Conservation (phyloP, 2,113 vertebrate genomes). For the Acinonyx jubatus region DNA sequence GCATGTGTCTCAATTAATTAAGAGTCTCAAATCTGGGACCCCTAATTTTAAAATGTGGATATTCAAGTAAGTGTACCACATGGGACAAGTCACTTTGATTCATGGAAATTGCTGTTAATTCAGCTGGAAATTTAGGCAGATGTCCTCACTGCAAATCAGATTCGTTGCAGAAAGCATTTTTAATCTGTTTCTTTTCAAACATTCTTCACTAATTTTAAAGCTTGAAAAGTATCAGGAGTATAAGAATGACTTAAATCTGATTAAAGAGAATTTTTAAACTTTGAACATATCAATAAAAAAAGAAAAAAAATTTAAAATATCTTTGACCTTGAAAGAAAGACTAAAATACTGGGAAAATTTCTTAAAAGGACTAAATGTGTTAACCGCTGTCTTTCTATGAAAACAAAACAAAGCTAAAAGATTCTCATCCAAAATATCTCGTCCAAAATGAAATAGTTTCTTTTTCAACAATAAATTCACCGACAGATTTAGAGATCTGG, state of each 20-base stretch:
- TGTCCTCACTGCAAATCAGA: not conserved
- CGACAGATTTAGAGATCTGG: conserved; percentile 12
- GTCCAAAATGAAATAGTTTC: not conserved
- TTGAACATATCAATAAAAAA: not conserved
- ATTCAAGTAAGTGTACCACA: not conserved
- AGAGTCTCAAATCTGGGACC: not conserved
- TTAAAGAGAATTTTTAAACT: not conserved
- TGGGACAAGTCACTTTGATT: not conserved
- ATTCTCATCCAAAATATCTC: not conserved
- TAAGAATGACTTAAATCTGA: not conserved
- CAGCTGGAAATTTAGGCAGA: not conserved
- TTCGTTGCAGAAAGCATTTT: not conserved
- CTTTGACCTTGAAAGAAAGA: not conserved
- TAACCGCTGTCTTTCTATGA: not conserved
- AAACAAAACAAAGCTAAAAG: conserved; percentile 7
- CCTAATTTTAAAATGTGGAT: not conserved
- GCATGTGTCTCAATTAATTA: not conserved
- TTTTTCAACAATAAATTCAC: conserved; percentile 14
- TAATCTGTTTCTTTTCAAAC: not conserved
- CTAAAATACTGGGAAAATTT: not conserved
- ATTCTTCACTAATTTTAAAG: not conserved
- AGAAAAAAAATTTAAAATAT: not conserved
- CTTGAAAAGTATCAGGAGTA: not conserved
- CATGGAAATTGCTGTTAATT: not conserved
- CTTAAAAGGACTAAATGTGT: not conserved